Base-by-base conservation (phyloP, 2,888 invertebrate genomes). In the Orchesella flavescens region DNA sequence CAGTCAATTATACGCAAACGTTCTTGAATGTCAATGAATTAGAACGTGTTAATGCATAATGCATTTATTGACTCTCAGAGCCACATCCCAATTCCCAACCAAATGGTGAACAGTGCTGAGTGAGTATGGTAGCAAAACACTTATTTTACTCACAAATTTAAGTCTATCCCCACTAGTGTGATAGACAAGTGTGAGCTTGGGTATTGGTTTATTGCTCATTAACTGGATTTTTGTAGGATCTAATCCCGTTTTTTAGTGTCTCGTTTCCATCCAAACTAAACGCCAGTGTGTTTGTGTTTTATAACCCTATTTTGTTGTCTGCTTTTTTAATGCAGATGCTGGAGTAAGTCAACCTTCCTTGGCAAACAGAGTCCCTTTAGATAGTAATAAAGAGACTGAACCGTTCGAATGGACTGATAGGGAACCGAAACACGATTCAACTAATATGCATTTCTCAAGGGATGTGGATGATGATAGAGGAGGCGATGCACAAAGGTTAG, bases 341-440 rank as follows among this genome's bases (percentile, higher is more conserved):
- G 84, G 84, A 84, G 80, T 84, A 84, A 84, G 84, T 80, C 84
- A 84, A 69, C 84, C 84, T 65, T 84, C 79, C 12, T 80, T 84
- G 84, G 84, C 79, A 61, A 59, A 84, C 79, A 84, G 84, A 84
- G 84, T 84, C 84, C 84, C 84, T 84, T 84, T 84, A 84, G 83
- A 84, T 79, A 84, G 83, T 78, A 84, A 84, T 84, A 84, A 84
- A 78, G 83, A 84, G 83, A 84, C 83, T 84, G 83, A 84, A 61
- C 74, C 78, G 83, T 84, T 84, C 83, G 83, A 79, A 84, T 84
- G 83, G 83, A 84, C 83, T 84, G 83, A 84, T 84, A 74, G 75
- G 75, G 83, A 84, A 78, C 43, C 59, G 83, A 84, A 79, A 79
- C 69, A 61, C 68, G 83, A 84, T 71, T 44, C 66, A 44, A 69